A percentile compares a stretch with the other conserved stretches of the same genome.
These are phyloP conservation scores for Otus scops DNA, from an alignment of 2,797 vertebrate species.

Conservation along the genomic window DNA sequence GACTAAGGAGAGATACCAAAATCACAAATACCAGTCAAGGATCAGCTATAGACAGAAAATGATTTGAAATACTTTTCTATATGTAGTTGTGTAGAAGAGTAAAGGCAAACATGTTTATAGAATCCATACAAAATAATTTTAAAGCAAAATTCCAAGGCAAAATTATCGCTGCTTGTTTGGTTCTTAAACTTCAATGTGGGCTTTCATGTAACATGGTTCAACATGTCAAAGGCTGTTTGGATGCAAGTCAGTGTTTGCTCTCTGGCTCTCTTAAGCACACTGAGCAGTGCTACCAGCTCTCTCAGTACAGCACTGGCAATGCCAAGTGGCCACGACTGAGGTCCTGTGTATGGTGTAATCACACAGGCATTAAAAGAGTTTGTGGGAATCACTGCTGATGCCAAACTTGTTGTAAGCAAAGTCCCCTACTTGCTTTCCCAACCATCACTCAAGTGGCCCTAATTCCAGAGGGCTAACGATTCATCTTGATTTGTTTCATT, in stretches of 20 bases:
- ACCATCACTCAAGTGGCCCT: rapidly evolving
- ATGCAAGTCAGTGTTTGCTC: neutral
- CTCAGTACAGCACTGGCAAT: rapidly evolving
- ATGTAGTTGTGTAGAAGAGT: neutral
- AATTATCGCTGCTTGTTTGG: neutral
- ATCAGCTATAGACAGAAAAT: neutral
- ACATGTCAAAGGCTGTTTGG: neutral
- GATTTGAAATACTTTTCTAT: neutral
- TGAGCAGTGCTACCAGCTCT: neutral
- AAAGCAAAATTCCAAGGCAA: neutral
- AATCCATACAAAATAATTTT: neutral
- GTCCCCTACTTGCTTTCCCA: neutral
- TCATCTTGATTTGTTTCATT: neutral
- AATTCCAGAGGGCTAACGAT: neutral
- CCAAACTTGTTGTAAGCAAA: neutral
- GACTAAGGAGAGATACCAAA: neutral
- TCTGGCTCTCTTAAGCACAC: neutral
- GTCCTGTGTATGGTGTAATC: neutral
- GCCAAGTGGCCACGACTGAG: rapidly evolving
- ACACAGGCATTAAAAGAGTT: neutral
- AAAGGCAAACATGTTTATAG: neutral
- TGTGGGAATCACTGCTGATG: neutral
- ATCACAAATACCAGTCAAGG: neutral
- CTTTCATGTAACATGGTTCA: neutral
- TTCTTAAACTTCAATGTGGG: neutral